phyloP scores from a whole-genome alignment of 2,113 vertebrate genomes.

The Aspiorhynchus laticeps region DNA sequence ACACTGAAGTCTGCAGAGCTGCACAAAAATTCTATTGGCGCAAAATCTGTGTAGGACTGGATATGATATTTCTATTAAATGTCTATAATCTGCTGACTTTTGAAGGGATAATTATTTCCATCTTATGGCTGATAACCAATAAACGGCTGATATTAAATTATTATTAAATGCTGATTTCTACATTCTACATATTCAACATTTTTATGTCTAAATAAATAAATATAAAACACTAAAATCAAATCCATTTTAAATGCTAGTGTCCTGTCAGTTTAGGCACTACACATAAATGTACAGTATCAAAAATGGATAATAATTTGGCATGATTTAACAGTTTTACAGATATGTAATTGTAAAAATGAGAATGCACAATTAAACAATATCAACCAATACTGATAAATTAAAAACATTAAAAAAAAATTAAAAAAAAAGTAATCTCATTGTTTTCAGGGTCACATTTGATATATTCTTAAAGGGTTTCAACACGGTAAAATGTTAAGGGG shows the following conservation, averaged over 20 bases:
- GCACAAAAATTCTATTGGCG: background rate
- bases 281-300: no score
- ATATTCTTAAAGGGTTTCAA: background rate
- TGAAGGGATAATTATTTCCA: background rate
- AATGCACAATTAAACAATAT: background rate
- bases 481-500: background rate
- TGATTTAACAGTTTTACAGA: no score
- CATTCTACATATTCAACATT: no score
- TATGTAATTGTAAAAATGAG: no score
- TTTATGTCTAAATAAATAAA: background rate
- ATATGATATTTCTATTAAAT: background rate
- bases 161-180: no score
- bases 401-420: no score
- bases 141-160: background rate
- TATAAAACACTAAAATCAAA: background rate
- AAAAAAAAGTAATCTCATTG: no score
- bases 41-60: no score
- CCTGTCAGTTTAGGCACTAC: background rate
- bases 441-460: no score
- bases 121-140: background rate
- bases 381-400: background rate
- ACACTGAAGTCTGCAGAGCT: background rate
- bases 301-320: no score
- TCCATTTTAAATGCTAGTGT: background rate
- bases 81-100: background rate